A percentile compares a stretch with the other conserved stretches of the same genome.
Evolutionary conservation across 2,888 invertebrate species (phyloP).

Genomic region (Drosophila monieri): DNA sequence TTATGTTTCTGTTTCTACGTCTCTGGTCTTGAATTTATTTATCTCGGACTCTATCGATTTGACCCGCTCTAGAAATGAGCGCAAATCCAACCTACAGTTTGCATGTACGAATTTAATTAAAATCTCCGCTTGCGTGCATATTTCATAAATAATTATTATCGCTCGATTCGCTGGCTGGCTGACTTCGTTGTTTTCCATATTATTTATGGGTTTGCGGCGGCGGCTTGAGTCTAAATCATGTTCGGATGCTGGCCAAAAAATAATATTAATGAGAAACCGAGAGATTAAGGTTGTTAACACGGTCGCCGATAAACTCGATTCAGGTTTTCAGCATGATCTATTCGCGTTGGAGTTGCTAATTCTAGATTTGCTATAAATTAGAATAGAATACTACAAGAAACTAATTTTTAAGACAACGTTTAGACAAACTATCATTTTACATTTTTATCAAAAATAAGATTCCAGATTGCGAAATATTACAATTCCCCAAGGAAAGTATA

Average conservation of each 20-base stretch:
- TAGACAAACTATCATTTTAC: background rate
- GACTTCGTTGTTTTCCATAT: constrained; percentile 59
- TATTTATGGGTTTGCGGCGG: constrained; percentile 64
- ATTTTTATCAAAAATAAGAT: background rate
- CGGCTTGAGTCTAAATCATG: constrained; percentile 59
- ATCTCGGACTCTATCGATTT: constrained; percentile 65
- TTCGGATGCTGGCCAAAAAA: constrained; percentile 51
- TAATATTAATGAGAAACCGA: constrained; percentile 46
- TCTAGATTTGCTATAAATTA: constrained; percentile 1
- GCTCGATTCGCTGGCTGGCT: constrained; percentile 39
- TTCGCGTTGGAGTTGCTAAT: constrained; percentile 12
- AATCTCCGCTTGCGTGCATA: constrained; percentile 74
- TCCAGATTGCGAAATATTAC: background rate
- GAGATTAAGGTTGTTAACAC: constrained; percentile 49
- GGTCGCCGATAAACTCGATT: constrained; percentile 39
- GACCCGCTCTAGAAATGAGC: constrained; percentile 56
- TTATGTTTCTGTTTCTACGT: constrained; percentile 3
- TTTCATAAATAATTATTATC: constrained; percentile 75
- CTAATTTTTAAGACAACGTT: background rate
- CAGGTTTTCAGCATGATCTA: constrained; percentile 27
- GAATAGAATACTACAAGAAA: background rate
- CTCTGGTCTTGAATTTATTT: constrained; percentile 59
- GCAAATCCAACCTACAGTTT: constrained; percentile 40
- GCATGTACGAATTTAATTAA: constrained; percentile 79
- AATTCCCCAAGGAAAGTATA: background rate